phyloP scores from a whole-genome alignment of 2,888 invertebrate species.

The Leptura quadrifasciata region DNA sequence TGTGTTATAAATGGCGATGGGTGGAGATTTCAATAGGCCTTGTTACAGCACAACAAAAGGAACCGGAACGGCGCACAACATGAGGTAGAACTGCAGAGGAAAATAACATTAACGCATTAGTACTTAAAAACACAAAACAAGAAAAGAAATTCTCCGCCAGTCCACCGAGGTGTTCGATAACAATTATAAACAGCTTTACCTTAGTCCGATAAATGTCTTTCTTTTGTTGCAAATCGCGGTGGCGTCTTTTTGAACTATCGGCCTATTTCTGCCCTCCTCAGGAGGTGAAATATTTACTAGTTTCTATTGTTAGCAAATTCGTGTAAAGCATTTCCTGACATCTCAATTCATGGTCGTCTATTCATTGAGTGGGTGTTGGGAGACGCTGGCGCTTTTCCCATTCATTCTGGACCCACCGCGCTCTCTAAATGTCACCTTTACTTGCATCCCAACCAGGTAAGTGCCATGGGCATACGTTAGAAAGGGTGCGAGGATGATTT shows the following conservation, averaged over 20 bases:
- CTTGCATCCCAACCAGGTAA: conserved; percentile 38
- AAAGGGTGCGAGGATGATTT: background rate
- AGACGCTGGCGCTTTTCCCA: conserved; percentile 48
- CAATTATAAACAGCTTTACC: conserved; percentile 60
- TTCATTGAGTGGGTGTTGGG: conserved; percentile 64
- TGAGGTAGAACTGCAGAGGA: background rate
- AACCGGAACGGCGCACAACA: conserved; percentile 3
- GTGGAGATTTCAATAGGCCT: background rate
- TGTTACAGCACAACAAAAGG: conserved; percentile 1
- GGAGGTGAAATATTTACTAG: conserved; percentile 70
- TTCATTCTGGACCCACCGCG: conserved; percentile 53
- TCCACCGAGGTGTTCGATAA: conserved; percentile 58
- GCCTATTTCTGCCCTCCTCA: conserved; percentile 56
- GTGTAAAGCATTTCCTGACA: conserved; percentile 69
- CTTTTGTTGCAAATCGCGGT: conserved; percentile 62
- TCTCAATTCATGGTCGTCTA: conserved; percentile 67
- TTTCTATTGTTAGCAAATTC: conserved; percentile 67
- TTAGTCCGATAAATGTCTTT: conserved; percentile 54
- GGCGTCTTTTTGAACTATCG: conserved; percentile 65
- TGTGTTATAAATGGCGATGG: background rate
- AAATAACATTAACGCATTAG: conserved; percentile 48
- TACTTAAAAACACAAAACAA: conserved; percentile 47
- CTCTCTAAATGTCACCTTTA: conserved; percentile 21
- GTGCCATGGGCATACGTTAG: conserved; percentile 9
- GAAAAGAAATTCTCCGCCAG: conserved; percentile 50